Conservation (phyloP, 2,113 vertebrate genomes). For the Brachyhypopomus gauderio region DNA sequence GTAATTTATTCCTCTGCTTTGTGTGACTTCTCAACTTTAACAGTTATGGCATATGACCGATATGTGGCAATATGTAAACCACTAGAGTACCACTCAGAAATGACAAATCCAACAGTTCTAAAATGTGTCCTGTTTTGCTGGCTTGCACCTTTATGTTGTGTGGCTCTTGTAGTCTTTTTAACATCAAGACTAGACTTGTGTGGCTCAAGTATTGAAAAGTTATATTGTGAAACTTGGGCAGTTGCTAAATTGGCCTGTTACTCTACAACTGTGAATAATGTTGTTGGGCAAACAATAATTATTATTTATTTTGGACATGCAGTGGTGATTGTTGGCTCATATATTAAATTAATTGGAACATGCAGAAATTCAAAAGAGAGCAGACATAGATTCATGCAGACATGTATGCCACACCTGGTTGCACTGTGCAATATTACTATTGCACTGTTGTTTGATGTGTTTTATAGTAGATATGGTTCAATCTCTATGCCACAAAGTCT, state of each 20-base stretch:
- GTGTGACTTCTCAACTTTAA: constrained; percentile 54
- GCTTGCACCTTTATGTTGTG: constrained; percentile 42
- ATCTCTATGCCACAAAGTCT: constrained; percentile 35
- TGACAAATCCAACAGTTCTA: constrained; percentile 42
- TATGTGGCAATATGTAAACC: constrained; percentile 53
- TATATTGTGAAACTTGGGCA: constrained; percentile 51
- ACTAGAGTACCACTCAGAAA: constrained; percentile 48
- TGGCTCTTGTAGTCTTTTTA: constrained; percentile 21
- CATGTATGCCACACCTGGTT: constrained; percentile 44
- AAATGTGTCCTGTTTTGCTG: constrained; percentile 44
- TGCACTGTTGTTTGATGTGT: constrained; percentile 52
- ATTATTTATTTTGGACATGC: constrained; percentile 46
- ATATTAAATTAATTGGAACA: constrained; percentile 30
- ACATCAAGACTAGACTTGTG: constrained; percentile 36
- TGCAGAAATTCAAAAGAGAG: constrained; percentile 44
- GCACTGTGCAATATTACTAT: constrained; percentile 37
- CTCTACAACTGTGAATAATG: constrained; percentile 41
- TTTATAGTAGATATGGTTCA: constrained; percentile 52
- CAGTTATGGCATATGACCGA: constrained; percentile 54
- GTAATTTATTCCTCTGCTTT: constrained; percentile 49
- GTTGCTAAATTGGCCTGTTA: constrained; percentile 47
- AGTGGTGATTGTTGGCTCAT: constrained; percentile 48
- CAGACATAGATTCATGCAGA: constrained; percentile 47
- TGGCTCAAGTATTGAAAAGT: constrained; percentile 50
- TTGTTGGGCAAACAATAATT: constrained; percentile 39